A percentile compares a stretch with the other conserved stretches of the same genome.
Conservation (phyloP, 1,140 invertebrate genomes). For the Anastrepha ludens region DNA sequence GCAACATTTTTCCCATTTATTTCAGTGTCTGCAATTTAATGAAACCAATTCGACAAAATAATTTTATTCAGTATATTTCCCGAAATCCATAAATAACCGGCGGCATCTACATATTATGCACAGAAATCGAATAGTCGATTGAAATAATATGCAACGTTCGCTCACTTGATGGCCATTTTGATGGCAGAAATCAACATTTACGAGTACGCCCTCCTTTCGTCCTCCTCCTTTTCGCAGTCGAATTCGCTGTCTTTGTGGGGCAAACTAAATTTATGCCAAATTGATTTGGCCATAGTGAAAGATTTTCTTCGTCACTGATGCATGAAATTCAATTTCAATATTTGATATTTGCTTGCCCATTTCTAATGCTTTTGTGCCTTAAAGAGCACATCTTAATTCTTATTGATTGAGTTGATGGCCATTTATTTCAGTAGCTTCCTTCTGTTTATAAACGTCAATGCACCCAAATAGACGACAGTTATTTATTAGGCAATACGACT, state of each 20-base stretch:
- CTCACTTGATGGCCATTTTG: no score
- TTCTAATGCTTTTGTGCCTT: background rate
- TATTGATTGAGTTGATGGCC: no score
- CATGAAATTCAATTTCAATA: constrained; percentile 50
- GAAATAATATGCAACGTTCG: no score
- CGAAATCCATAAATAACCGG: constrained; percentile 28
- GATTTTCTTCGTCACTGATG: background rate
- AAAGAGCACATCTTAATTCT: no score
- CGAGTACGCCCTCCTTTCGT: background rate
- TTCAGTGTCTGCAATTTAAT: background rate
- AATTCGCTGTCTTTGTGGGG: background rate
- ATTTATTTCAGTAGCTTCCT: no score
- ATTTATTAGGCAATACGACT: background rate
- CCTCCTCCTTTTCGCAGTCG: background rate
- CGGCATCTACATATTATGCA: background rate
- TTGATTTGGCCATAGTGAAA: constrained; percentile 15
- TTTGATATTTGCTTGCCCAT: constrained; percentile 2
- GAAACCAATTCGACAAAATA: background rate
- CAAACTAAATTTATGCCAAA: constrained; percentile 1
- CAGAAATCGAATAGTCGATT: no score
- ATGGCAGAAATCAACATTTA: background rate
- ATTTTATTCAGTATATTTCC: background rate
- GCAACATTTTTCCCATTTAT: background rate
- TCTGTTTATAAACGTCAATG: background rate
- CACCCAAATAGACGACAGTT: constrained; percentile 1